Percentiles rank a stretch among this genome's conserved stretches.
These are phyloP conservation scores for Hyperoplus immaculatus DNA, from an alignment of 2,797 vertebrate species.

Conservation along the genomic window DNA sequence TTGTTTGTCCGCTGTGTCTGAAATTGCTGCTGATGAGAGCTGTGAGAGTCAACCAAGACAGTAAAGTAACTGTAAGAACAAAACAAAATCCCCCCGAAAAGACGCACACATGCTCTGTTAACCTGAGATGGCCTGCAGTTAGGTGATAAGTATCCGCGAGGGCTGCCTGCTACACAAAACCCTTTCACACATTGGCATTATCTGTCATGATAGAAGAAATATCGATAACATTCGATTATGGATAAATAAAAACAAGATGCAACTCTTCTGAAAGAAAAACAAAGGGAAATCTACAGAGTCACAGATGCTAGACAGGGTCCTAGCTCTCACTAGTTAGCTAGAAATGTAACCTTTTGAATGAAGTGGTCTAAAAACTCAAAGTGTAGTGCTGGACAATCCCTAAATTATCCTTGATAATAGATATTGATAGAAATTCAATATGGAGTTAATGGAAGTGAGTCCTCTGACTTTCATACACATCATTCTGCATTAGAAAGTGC, in stretches of 20 bases:
- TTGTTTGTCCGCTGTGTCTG: not conserved
- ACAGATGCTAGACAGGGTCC: not conserved
- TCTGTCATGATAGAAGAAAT: not conserved
- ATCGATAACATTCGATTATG: not conserved
- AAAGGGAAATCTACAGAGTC: not conserved
- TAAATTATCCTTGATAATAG: not conserved
- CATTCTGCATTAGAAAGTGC: slow-evolving; percentile 31
- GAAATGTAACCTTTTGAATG: not conserved
- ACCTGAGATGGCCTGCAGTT: not conserved
- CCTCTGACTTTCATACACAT: slow-evolving; percentile 6
- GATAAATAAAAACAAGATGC: not conserved
- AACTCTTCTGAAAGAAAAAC: not conserved
- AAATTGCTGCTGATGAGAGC: not conserved
- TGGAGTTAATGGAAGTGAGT: not conserved
- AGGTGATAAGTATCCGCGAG: not conserved
- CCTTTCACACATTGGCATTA: not conserved
- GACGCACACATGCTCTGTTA: not conserved
- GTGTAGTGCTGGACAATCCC: not conserved
- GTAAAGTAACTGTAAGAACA: not conserved
- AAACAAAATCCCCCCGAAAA: not conserved
- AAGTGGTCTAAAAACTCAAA: not conserved
- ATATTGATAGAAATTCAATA: not conserved
- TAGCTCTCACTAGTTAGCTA: not conserved
- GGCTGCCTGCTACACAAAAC: not conserved
- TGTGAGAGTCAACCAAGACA: not conserved